Base-by-base conservation (phyloP, 2,888 invertebrate species). In the Mythimna loreyi region DNA sequence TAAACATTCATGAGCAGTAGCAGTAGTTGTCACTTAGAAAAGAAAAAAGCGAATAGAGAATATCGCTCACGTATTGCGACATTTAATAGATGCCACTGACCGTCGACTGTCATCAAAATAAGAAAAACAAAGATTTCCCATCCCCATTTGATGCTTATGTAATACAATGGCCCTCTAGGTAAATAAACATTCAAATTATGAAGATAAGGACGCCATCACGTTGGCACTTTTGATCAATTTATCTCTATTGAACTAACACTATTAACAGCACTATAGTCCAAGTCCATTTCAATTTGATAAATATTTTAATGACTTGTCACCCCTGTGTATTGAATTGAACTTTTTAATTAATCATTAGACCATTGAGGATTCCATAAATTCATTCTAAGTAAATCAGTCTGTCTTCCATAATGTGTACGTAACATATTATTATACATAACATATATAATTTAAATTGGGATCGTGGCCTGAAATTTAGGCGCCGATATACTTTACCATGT, bases 341-440 rank as follows among this genome's bases (percentile, higher is more conserved):
- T 61, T 53, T 49, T 60, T 25, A 58, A 36, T 76, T 25, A 13
- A 45, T 50, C 47, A 66, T 59, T 62, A 63, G 28, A 50, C 9
- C 59, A 66, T 16, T 56, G n/a, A 47, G 53, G 72, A 74, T 69
- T 71, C 33, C 52, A 67, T 64, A 67, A 64, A 78, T 56, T 77
- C 72, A 75, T 71, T 75, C 67, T 81, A 81, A 80, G 67, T 85
- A 85, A 89, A 89, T 86, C 86, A 89, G 80, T 85, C 87, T 89
- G 92, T 92, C 92, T 92, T 92, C 92, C 92, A 90, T 90, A 86
- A 81, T 67, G 72, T 84, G 75, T 85, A 85, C 81, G 78, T 84
- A 80, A 82, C 75, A 64, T 68, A 72, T 66, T 74, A 52, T 59
- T 61, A 28, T 28, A 28, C 28, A 28, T 28, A 28, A 28, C 28